Evolutionary conservation across 2,888 invertebrate species (phyloP), one percentile per base, ranked within the genome.

Genomic region (Odiellus spinosus): DNA sequence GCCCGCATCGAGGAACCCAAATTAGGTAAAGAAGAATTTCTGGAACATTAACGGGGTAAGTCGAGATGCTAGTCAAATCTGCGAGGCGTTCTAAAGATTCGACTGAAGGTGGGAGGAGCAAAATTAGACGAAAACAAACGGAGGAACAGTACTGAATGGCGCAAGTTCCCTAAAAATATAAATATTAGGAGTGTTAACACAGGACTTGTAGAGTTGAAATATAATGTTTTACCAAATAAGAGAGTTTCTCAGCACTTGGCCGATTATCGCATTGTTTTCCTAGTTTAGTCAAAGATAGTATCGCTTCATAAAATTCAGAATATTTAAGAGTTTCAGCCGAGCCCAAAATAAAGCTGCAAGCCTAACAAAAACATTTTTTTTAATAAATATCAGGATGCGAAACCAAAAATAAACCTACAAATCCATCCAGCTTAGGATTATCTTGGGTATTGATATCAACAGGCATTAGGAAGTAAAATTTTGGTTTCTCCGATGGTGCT

Each of bases 281-380:
- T 8, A 26, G 8, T 26, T 26, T 26, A 4, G 26, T 6, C 8
- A 26, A 26, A 26, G 26, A 26, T 20, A 90, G 77, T 3, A 90
- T 67, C 0, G 90, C 84, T 61, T 88, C 85, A 53, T 93, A 76
- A 6, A 95, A 68, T 39, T 83, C 65, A 1, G 84, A 81, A 69
- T 93, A 93, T 59, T 86, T 82, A 44, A 91, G 70, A 67, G 85
- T 85, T 63, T 93, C 91, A 0, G 86, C 82, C 2, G 87, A 88
- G 44, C 88, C 88, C 51, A 93, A 71, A 49, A 93, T 81, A 63
- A 93, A 93, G 70, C 90, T 93, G 68, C 87, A 86, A 2, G 91
- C 91, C 73, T 64, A 54, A 19, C 41, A 38, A 41, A 12, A 48
- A 26, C 14, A 42, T 32, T 3, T 10, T 39, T 35, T 36, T 33